phyloP scores from a whole-genome alignment of 2,888 invertebrate species.

The Sinelater perroti region DNA sequence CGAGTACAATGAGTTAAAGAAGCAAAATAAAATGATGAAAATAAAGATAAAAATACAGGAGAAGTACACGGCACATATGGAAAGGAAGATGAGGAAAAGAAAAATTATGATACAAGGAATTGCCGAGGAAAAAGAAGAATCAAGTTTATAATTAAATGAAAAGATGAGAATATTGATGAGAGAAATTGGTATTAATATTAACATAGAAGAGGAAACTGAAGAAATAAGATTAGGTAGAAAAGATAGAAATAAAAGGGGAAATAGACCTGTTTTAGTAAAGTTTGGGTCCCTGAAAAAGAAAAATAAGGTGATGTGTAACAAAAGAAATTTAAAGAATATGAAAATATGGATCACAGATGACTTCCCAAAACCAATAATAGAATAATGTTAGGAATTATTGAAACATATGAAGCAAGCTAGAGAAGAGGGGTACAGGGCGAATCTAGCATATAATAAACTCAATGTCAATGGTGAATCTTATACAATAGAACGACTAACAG shows the following conservation, averaged over 20 bases:
- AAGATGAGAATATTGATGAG: slow-evolving; percentile 9
- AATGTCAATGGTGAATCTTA: slow-evolving; percentile 1
- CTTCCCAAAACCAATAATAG: slow-evolving; percentile 7
- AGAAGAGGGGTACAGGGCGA: background rate
- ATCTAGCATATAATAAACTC: slow-evolving; percentile 4
- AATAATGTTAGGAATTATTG: slow-evolving; percentile 3
- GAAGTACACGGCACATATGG: background rate
- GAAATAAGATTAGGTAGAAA: slow-evolving; percentile 15
- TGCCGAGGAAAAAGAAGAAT: background rate
- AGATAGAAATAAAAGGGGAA: background rate
- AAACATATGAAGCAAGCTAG: slow-evolving; percentile 6
- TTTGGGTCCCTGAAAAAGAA: slow-evolving; percentile 11
- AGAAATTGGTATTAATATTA: slow-evolving; percentile 10
- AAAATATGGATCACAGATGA: slow-evolving; percentile 4
- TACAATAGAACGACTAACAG: background rate
- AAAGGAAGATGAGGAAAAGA: slow-evolving; percentile 6
- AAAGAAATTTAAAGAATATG: slow-evolving; percentile 2
- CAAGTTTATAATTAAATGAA: slow-evolving; percentile 9
- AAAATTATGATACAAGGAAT: slow-evolving; percentile 3
- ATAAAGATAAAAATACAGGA: no score
- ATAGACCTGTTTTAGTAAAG: slow-evolving; percentile 3
- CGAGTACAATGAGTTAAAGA: background rate
- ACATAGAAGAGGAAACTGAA: slow-evolving; percentile 8
- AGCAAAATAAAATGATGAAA: slow-evolving; percentile 14
- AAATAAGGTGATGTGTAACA: slow-evolving; percentile 3